Evolutionary conservation across 1,140 invertebrate genomes (phyloP).

Genomic region (Dinoponera quadriceps): DNA sequence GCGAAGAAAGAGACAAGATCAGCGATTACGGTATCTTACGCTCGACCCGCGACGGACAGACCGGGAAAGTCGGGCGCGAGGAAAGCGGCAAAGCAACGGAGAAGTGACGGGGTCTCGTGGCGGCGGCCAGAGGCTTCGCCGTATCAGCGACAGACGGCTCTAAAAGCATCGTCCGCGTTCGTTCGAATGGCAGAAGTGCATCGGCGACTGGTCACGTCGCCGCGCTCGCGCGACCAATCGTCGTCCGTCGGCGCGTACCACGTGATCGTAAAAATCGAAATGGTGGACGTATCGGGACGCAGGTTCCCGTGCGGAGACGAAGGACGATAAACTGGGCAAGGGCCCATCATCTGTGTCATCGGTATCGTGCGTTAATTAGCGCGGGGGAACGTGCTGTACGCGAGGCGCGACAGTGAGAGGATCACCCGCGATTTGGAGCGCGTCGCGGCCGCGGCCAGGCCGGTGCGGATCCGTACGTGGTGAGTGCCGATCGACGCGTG

Average conservation of each 20-base stretch:
- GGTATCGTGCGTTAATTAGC: slow-evolving; percentile 50
- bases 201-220: slow-evolving; percentile 62
- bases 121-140: neutral
- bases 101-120: neutral
- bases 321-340: slow-evolving; percentile 82
- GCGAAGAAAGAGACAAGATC: neutral
- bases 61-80: too few species aligned
- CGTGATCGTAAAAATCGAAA: slow-evolving; percentile 83
- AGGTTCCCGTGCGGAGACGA: slow-evolving; percentile 81
- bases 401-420: neutral
- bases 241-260: slow-evolving; percentile 59
- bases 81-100: neutral
- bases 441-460: slow-evolving; percentile 28
- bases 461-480: slow-evolving; percentile 4
- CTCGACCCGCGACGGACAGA: too few species aligned
- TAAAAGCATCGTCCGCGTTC: slow-evolving; percentile 45
- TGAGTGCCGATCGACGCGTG: slow-evolving; percentile 61
- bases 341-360: slow-evolving; percentile 74
- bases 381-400: slow-evolving; percentile 15
- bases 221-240: slow-evolving; percentile 51
- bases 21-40: too few species aligned
- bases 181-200: slow-evolving; percentile 50
- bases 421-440: neutral
- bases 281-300: slow-evolving; percentile 84
- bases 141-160: slow-evolving; percentile 53